Evolutionary conservation across 2,113 vertebrate genomes (phyloP).

Genomic region (Cnemophilus loriae): DNA sequence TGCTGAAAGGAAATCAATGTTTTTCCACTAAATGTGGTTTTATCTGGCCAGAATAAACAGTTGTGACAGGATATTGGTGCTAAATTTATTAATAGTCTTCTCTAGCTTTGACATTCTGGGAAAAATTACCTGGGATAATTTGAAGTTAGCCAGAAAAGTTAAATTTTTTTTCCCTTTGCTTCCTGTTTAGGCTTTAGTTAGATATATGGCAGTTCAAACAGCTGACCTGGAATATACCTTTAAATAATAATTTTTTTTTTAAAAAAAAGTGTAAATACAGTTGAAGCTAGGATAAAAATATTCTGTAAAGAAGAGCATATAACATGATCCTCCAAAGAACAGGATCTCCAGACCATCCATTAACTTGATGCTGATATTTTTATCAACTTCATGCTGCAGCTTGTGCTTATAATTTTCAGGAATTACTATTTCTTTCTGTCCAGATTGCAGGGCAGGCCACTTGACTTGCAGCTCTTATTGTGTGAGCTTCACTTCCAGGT

Average conservation of each 20-base stretch:
- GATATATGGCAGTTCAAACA: conserved; percentile 54
- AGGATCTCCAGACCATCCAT: neutral
- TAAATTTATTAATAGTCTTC: conserved; percentile 62
- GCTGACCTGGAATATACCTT: conserved; percentile 13
- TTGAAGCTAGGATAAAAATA: neutral
- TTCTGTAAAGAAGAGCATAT: neutral
- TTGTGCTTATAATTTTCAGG: neutral
- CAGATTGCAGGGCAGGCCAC: neutral
- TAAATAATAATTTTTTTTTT: neutral
- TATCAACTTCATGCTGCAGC: neutral
- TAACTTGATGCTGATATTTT: neutral
- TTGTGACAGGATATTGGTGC: conserved; percentile 59
- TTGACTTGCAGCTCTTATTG: neutral
- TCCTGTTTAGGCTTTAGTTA: conserved; percentile 62
- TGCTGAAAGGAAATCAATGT: conserved; percentile 60
- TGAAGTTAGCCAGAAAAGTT: conserved; percentile 15
- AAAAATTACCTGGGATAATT: conserved; percentile 55
- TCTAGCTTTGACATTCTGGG: conserved; percentile 19
- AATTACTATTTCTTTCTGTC: neutral
- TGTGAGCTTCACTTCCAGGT: neutral
- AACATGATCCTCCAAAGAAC: neutral
- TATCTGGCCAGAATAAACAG: conserved; percentile 61
- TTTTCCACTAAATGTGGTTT: conserved; percentile 53
- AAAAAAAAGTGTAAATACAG: neutral
- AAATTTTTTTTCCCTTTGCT: conserved; percentile 8